Percentiles rank a stretch among this genome's conserved stretches.
These are phyloP conservation scores for Halichoerus grypus DNA, from an alignment of 2,113 vertebrate species.

Conservation along the genomic window DNA sequence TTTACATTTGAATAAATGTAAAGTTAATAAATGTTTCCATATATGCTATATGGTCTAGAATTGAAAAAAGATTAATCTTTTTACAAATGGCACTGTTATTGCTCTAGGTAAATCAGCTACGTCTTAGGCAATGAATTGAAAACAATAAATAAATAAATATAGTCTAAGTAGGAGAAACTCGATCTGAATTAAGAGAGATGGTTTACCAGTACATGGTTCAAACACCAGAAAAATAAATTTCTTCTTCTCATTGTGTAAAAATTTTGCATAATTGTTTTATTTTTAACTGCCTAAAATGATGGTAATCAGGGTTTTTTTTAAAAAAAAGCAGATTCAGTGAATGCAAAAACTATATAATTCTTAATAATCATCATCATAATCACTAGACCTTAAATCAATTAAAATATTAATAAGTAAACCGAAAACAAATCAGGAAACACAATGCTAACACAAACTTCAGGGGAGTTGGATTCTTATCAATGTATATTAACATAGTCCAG, in stretches of 20 bases:
- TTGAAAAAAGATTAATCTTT: neutral
- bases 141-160: neutral
- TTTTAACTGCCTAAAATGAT: neutral
- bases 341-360: neutral
- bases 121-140: neutral
- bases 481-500: neutral
- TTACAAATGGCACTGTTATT: neutral
- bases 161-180: neutral
- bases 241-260: neutral
- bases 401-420: neutral
- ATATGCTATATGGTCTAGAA: neutral
- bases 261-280: neutral
- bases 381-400: neutral
- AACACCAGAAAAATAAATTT: neutral
- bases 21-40: neutral
- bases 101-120: neutral
- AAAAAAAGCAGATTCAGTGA: neutral
- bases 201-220: neutral
- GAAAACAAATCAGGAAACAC: neutral
- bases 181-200: neutral
- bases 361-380: neutral
- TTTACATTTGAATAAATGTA: constrained; percentile 14
- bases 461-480: neutral
- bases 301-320: neutral
- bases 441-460: neutral